Evolutionary conservation across 1,140 invertebrate genomes (phyloP).

Genomic region (Hesperophylax magnus): DNA sequence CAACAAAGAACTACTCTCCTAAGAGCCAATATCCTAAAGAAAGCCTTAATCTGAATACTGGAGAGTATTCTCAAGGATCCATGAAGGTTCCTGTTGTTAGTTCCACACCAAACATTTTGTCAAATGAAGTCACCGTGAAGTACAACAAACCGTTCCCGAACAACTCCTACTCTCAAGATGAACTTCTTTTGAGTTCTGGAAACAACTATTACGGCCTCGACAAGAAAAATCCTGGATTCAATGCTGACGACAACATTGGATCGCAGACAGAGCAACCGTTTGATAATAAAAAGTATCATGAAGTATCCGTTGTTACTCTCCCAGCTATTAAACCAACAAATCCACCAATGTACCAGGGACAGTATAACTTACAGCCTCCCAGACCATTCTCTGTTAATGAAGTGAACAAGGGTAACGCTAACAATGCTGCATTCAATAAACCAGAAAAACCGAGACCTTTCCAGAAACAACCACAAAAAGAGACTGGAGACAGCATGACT

Average conservation of each 20-base stretch:
- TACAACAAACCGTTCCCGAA: conserved; percentile 54
- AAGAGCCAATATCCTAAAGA: conserved; percentile 42
- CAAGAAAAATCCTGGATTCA: conserved; percentile 45
- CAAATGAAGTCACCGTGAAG: conserved; percentile 47
- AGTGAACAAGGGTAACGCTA: conserved; percentile 32
- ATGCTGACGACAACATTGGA: conserved; percentile 62
- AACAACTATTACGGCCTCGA: conserved; percentile 52
- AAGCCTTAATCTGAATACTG: conserved; percentile 54
- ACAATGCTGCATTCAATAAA: conserved; percentile 13
- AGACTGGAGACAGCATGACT: conserved; percentile 52
- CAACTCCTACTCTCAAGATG: conserved; percentile 31
- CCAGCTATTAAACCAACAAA: conserved; percentile 45
- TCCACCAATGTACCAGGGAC: conserved; percentile 39
- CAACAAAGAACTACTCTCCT: conserved; percentile 29
- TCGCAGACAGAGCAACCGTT: conserved; percentile 71
- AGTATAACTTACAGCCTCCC: conserved; percentile 61
- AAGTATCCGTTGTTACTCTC: conserved; percentile 47
- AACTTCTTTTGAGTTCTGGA: conserved; percentile 49
- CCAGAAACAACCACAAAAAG: conserved; percentile 51
- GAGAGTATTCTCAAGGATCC: conserved; percentile 67
- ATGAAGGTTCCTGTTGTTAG: conserved; percentile 66
- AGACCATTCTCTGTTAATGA: conserved; percentile 67
- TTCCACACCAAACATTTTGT: conserved; percentile 50
- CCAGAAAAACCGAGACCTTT: conserved; percentile 43
- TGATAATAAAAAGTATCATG: conserved; percentile 59